Conservation (phyloP, 2,113 vertebrate species). For the Hippoglossus stenolepis region DNA sequence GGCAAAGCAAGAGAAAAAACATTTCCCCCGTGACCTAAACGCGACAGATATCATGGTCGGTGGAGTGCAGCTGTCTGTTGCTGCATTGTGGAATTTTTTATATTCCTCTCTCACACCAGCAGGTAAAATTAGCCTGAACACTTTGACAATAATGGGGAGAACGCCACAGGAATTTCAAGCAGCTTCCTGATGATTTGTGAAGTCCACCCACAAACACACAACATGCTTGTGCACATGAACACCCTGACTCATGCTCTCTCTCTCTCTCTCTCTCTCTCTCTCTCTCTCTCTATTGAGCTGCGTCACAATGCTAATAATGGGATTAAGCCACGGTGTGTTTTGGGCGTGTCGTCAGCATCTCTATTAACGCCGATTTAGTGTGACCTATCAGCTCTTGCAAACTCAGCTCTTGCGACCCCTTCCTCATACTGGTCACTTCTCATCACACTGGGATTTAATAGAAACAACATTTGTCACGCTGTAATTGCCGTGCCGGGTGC, state of each 20-base stretch:
- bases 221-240: conserved; percentile 1
- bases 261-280: neutral
- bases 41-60: neutral
- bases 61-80: conserved; percentile 33
- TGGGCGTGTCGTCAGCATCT: conserved; percentile 50
- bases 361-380: conserved; percentile 74
- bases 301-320: conserved; percentile 67
- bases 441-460: conserved; percentile 78
- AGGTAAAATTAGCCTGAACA: conserved; percentile 73
- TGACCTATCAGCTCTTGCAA: conserved; percentile 67
- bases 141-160: conserved; percentile 64
- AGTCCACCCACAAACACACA: conserved; percentile 27
- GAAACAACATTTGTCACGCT: conserved; percentile 72
- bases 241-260: neutral
- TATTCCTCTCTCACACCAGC: conserved; percentile 38
- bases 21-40: conserved; percentile 16
- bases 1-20: neutral
- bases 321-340: conserved; percentile 69
- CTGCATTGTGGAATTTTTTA: conserved; percentile 47
- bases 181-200: conserved; percentile 54
- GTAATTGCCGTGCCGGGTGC: conserved; percentile 43
- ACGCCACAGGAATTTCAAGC: conserved; percentile 64
- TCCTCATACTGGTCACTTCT: conserved; percentile 52
- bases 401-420: conserved; percentile 56
- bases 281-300: conserved; percentile 3